Conservation (phyloP, 2,888 invertebrate genomes). For the Cantharis lateralis region DNA sequence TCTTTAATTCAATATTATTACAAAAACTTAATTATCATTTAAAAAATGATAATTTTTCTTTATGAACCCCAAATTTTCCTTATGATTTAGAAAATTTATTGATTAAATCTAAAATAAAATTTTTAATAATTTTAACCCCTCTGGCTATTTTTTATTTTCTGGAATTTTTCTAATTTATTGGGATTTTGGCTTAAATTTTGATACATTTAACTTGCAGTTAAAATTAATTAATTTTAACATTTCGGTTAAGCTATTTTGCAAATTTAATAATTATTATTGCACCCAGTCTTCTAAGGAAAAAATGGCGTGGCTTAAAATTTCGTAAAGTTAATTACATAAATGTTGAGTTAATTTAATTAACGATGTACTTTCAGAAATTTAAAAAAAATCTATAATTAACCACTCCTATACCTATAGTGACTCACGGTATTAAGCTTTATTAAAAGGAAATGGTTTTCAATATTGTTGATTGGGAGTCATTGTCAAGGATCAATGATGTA, state of each 20-base stretch:
- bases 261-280: not conserved
- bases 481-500: slow-evolving; percentile 24
- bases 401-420: not conserved
- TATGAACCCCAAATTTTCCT: no score
- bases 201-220: not conserved
- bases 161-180: not conserved
- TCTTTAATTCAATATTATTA: not conserved
- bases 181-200: no score
- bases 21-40: not conserved
- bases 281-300: not conserved
- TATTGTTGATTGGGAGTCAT: slow-evolving; percentile 18
- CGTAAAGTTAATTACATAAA: not conserved
- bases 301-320: not conserved
- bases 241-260: not conserved
- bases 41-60: not conserved
- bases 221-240: no score
- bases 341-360: not conserved
- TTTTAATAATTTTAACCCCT: not conserved
- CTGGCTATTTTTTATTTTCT: not conserved
- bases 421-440: not conserved
- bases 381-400: not conserved
- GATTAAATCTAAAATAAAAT: no score
- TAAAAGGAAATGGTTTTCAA: slow-evolving; percentile 17
- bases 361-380: not conserved
- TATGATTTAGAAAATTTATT: not conserved